Conservation (phyloP, 2,888 invertebrate genomes). For the Cantharis rufa region DNA sequence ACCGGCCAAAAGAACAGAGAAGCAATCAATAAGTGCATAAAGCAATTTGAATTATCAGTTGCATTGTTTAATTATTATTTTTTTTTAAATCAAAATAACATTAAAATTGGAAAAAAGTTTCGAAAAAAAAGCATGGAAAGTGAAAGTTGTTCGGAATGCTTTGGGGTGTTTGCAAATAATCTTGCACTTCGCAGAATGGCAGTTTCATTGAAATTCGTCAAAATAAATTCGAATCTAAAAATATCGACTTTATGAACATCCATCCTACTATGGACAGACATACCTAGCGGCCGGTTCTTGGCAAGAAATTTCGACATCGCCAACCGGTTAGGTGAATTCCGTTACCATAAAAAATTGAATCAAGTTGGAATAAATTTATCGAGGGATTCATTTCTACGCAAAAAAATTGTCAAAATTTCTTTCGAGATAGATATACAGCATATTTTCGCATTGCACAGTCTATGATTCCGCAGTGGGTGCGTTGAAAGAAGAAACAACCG, state of each 20-base stretch:
- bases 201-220: conserved; percentile 16
- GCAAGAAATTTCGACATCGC: conserved; percentile 13
- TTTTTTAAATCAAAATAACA: background rate
- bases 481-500: background rate
- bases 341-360: conserved; percentile 3
- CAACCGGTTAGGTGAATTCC: conserved; percentile 28
- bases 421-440: background rate
- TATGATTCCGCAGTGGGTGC: background rate
- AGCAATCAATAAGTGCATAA: conserved; percentile 29
- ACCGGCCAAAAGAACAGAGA: conserved; percentile 27
- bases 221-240: conserved; percentile 17
- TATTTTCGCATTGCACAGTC: background rate
- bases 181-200: background rate
- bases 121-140: background rate
- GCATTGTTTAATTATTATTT: background rate
- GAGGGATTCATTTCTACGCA: background rate
- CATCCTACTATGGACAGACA: conserved; percentile 27
- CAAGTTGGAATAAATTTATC: background rate
- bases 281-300: conserved; percentile 8
- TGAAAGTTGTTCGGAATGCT: background rate
- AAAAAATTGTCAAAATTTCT: background rate
- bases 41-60: conserved; percentile 15
- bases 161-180: background rate
- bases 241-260: conserved; percentile 25
- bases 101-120: background rate